Base-by-base conservation (phyloP, 1,140 invertebrate species). In the Nasonia longicornis region DNA sequence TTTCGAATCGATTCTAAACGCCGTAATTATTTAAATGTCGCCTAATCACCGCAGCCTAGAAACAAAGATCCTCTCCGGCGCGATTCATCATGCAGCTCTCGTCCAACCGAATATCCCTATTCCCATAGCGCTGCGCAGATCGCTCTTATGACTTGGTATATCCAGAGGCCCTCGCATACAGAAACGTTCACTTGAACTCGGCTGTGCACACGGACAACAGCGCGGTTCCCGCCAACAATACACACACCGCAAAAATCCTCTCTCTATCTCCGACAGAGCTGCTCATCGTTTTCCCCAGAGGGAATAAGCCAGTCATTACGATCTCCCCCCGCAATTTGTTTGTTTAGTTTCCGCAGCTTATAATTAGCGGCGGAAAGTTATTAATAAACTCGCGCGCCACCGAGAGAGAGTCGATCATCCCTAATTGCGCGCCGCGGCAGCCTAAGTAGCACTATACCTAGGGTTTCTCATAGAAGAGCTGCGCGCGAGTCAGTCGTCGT, bases 301-400 rank as follows among this genome's bases (percentile, higher is more conserved):
- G 48, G 20, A 16, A 20, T 16, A 52, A 52, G 48, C 48, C 48
- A 20, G 48, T 52, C n/a, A 29, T 76, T 76, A 76, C 29, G 12
- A 64, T 52, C 14, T 64, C n/a, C 20, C 20, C 20, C 31, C 35
- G 35, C 58, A 76, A 76, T 64, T 76, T 76, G 29, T 76, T 76
- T 76, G 20, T 38, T 76, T 52, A n/a, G 20, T 20, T 31, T 64
- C 16, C 48, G 12, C 52, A 58, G 52, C 31, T 64, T 16, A 31
- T 64, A 64, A 64, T 76, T 76, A 38, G 29, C 58, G 11, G 20
- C 16, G 20, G 58, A 38, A 64, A 76, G 58, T 76, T 75, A 64
- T 76, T 76, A 76, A 76, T 76, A 64, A 63, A 76, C 52, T 58
- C 31, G 74, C 16, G 16, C 12, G 10, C 26, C 26, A 16, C 31